Conservation (phyloP, 2,113 vertebrate species). For the Macquaria australasica region DNA sequence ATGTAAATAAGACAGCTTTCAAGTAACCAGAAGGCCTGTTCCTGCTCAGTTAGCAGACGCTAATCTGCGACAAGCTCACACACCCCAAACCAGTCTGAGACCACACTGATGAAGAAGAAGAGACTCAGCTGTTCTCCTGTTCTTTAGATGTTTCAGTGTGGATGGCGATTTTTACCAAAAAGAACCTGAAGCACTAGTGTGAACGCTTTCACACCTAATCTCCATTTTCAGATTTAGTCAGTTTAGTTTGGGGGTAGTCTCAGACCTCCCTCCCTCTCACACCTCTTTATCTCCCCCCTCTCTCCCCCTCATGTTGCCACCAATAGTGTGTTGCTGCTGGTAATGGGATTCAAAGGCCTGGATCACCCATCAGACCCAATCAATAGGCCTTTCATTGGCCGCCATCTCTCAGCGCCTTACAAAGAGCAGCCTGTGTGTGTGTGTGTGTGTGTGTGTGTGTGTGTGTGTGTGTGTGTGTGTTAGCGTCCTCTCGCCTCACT, state of each 20-base stretch:
- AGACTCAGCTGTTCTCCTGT: background rate
- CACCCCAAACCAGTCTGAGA: no score
- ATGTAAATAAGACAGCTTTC: no score
- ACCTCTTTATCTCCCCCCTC: constrained; percentile 30
- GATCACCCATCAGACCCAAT: constrained; percentile 85
- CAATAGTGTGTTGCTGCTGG: constrained; percentile 74
- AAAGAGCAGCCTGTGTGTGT: constrained; percentile 79
- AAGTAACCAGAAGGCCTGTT: no score
- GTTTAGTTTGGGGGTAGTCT: background rate
- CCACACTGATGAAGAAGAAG: background rate
- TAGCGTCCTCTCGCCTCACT: constrained; percentile 76
- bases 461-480: constrained; percentile 55
- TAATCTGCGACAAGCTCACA: no score
- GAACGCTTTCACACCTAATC: background rate
- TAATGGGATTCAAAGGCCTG: constrained; percentile 87
- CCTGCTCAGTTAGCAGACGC: no score
- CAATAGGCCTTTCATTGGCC: constrained; percentile 88
- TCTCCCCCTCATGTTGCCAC: constrained; percentile 53
- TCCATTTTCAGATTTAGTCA: constrained; percentile 5
- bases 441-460: constrained; percentile 55
- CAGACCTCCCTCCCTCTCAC: background rate
- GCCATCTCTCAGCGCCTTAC: constrained; percentile 84
- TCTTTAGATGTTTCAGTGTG: background rate
- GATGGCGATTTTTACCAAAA: background rate
- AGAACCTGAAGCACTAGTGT: background rate